Evolutionary conservation across 2,113 vertebrate species (phyloP), one percentile per base, ranked within the genome.

Genomic region (Catharus fuscescens): DNA sequence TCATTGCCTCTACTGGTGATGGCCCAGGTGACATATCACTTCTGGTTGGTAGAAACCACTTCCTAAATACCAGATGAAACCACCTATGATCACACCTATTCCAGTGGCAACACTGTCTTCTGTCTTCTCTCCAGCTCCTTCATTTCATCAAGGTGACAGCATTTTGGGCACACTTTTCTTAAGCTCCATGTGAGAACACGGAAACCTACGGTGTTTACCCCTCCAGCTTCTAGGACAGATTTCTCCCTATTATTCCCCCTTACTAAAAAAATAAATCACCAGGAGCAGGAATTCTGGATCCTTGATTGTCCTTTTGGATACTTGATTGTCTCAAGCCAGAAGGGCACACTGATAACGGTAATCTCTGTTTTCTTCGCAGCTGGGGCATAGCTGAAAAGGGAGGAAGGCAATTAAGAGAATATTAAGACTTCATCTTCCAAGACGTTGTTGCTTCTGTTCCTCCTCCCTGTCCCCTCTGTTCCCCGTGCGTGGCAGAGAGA

Each of bases 361-460:
- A 94, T 93, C 72, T 71, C 80, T 92, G 79, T 94, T 93, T 90
- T 67, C 65, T 80, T 86, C 1, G 6, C 79, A 86, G 90, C 79
- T 88, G 86, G 72, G 76, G 23, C 82, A 81, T 52, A 86, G 53
- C 82, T 56, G n/a, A 57, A 81, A 84, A 92, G 86, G 86, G 69
- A 92, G 95, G 90, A 52, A 86, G 61, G 69, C 14, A 60, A 90
- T 95, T 80, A 92, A 67, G 61, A 76, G 93, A 72, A 72, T 93
- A 94, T 90, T 92, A 95, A 86, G 80, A 69, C 77, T 95, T 92
- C 90, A 61, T 94, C 94, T 86, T 96, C 48, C 52, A 78, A 90
- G 85, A 92, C 0, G 14, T 60, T 96, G 93, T 83, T 95, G 95
- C 92, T 90, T 81, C 92, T 96, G 88, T 93, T 95, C 85, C 80